Evolutionary conservation across 2,113 vertebrate species (phyloP).

Genomic region (Mormoops blainvillei): DNA sequence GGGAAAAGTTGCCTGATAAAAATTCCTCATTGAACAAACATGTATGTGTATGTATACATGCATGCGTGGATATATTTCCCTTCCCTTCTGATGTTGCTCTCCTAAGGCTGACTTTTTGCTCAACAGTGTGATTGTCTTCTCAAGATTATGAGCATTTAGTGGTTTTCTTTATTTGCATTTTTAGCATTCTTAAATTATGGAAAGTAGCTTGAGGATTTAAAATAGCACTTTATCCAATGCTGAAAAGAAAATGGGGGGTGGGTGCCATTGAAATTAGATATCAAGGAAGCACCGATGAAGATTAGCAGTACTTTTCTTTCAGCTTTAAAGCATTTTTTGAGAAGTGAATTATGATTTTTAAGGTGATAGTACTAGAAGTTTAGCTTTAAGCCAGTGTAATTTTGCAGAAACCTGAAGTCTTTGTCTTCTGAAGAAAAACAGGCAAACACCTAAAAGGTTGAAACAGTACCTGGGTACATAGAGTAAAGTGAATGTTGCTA

Average conservation of each 20-base stretch:
- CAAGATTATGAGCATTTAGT: neutral
- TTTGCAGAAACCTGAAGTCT: conserved; percentile 22
- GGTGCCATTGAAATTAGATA: neutral
- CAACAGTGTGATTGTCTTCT: neutral
- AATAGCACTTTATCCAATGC: neutral
- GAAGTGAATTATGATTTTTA: neutral
- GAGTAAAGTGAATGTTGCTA: neutral
- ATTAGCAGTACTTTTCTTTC: neutral
- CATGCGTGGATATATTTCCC: neutral
- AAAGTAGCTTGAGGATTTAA: neutral
- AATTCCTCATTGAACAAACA: neutral
- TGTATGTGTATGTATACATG: neutral
- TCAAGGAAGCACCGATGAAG: neutral
- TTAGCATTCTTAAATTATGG: neutral
- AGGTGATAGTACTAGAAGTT: conserved; percentile 2
- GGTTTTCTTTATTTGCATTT: neutral
- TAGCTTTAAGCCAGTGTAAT: neutral
- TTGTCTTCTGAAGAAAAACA: conserved; percentile 17
- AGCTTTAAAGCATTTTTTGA: conserved; percentile 27
- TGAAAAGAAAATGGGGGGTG: neutral
- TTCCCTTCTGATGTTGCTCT: neutral
- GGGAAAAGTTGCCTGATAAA: neutral
- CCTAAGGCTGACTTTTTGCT: neutral
- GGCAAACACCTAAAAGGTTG: conserved; percentile 13
- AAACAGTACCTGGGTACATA: conserved; percentile 13